A percentile compares a stretch with the other conserved stretches of the same genome.
These are phyloP conservation scores for Boloria selene DNA, from an alignment of 2,888 invertebrate genomes.

Conservation along the genomic window DNA sequence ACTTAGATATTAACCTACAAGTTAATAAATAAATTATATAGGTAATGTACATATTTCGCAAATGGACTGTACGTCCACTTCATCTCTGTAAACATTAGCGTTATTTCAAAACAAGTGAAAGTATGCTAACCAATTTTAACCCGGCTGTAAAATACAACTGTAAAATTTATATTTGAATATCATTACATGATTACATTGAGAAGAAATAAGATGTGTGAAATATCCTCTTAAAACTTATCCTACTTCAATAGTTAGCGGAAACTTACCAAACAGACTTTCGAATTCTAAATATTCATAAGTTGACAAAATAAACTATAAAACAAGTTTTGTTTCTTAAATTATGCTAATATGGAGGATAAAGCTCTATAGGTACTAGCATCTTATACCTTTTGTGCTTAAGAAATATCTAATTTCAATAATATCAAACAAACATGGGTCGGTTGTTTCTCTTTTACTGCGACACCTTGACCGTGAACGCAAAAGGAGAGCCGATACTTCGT, in stretches of 20 bases:
- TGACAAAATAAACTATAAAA: neutral
- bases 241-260: neutral
- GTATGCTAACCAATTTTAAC: neutral
- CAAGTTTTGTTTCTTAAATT: constrained; percentile 5
- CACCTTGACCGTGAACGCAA: constrained; percentile 12
- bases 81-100: constrained; percentile 11
- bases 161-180: too few species aligned
- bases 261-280: constrained; percentile 11
- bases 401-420: too few species aligned
- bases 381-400: too few species aligned
- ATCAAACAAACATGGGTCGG: too few species aligned
- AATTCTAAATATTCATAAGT: constrained; percentile 14
- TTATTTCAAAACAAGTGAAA: constrained; percentile 15
- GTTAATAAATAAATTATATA: neutral
- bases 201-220: too few species aligned
- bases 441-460: neutral
- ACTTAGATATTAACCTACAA: neutral
- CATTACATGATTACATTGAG: too few species aligned
- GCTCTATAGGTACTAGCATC: too few species aligned
- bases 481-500: constrained; percentile 1
- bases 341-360: neutral
- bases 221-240: too few species aligned
- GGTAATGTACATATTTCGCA: neutral
- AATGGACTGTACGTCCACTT: neutral
- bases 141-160: too few species aligned